These are phyloP conservation scores for Saccostrea cuccullata DNA, from an alignment of 1,140 invertebrate species.

Conservation along the genomic window DNA sequence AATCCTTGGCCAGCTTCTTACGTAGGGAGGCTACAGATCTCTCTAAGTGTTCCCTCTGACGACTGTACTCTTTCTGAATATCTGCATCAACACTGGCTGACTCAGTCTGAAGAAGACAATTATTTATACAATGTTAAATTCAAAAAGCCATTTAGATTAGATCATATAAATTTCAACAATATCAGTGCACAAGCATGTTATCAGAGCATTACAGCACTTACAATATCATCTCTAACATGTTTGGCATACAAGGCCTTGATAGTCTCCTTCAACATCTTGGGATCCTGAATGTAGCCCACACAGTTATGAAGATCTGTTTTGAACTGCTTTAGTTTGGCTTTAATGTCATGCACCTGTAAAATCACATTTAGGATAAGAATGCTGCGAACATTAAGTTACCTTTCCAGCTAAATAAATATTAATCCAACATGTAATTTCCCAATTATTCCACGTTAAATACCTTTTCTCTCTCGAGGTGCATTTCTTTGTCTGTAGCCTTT, in stretches of 20 bases:
- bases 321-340: conserved; percentile 86
- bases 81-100: conserved; percentile 81
- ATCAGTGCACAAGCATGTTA: neutral
- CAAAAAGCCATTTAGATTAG: too few species aligned
- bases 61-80: conserved; percentile 87
- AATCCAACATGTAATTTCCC: too few species aligned
- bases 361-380: neutral
- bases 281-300: conserved; percentile 87
- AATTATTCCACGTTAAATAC: conserved; percentile 71
- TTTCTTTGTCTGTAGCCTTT: conserved; percentile 84
- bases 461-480: conserved; percentile 83
- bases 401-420: neutral
- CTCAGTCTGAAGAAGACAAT: conserved; percentile 70
- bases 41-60: conserved; percentile 88
- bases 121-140: too few species aligned
- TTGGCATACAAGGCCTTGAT: conserved; percentile 88
- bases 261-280: conserved; percentile 87
- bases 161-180: neutral
- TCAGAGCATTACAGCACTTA: conserved; percentile 65
- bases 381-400: neutral
- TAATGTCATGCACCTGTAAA: conserved; percentile 80
- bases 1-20: conserved; percentile 80
- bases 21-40: conserved; percentile 84
- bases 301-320: conserved; percentile 88
- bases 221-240: conserved; percentile 82